Evolutionary conservation across 2,888 invertebrate species (phyloP), one percentile per base, ranked within the genome.

Genomic region (Acleris holmiana): DNA sequence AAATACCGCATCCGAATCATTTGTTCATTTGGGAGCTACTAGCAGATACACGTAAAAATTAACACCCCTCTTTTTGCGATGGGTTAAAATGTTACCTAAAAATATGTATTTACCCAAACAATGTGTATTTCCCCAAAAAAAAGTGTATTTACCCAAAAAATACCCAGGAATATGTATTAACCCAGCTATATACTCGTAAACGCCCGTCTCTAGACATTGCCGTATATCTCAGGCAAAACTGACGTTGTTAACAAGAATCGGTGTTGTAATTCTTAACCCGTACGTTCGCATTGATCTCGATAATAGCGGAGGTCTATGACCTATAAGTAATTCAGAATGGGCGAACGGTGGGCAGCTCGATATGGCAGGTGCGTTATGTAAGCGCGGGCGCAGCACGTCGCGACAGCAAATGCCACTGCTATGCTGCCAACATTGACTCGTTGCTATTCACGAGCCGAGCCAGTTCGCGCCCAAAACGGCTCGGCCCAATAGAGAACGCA

Each of bases 351-450:
- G 78, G 76, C 80, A 72, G 84, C 86, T 86, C 80, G 88, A 91
- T 91, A 91, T 87, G 91, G 91, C 92, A 91, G 91, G 91, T 91
- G 91, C 82, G 89, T 91, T 91, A 91, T 90, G 91, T 91, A 91
- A 92, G 76, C 73, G 85, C 85, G 77, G 74, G 77, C 78, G 46
- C 61, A 50, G 76, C 79, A 79, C 76, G 77, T 77, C 78, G 72
- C 69, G 77, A 79, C 77, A 84, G 84, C 82, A 87, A 89, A 89
- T 89, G 86, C 86, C 86, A 87, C 80, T 74, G 82, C 84, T 81
- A 82, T 80, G 83, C 81, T 80, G 79, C 61, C 61, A 65, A 65
- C 65, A 60, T 60, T 60, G 60, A 55, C 65, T 65, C 55, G 65
- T 66, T 68, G 66, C 66, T 66, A 66, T 68, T 63, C 68, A 56